Percentiles rank a stretch among this genome's conserved stretches.
phyloP scores from a whole-genome alignment of 2,888 invertebrate genomes.

The Drosophila merina region DNA sequence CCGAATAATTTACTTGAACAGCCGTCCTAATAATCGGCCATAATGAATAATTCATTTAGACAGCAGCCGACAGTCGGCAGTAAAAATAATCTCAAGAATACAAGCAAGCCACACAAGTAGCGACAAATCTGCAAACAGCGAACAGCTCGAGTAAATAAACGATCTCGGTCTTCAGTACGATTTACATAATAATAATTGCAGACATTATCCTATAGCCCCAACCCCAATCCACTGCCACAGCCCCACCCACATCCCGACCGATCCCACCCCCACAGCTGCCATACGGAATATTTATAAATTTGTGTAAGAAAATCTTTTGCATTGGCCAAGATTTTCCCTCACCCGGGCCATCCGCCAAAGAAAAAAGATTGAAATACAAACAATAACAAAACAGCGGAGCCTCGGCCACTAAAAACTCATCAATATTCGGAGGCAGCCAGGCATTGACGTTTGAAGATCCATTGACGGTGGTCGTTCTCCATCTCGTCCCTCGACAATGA shows the following conservation, averaged over 20 bases:
- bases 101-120: constrained; percentile 58
- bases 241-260: constrained; percentile 14
- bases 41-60: constrained; percentile 73
- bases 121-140: constrained; percentile 51
- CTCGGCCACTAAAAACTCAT: constrained; percentile 69
- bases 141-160: constrained; percentile 58
- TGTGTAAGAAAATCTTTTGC: constrained; percentile 51
- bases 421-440: constrained; percentile 52
- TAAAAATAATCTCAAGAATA: constrained; percentile 56
- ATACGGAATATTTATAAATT: constrained; percentile 54
- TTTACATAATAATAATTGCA: constrained; percentile 75
- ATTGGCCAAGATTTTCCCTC: constrained; percentile 45
- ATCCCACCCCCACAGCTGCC: constrained; percentile 8
- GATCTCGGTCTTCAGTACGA: constrained; percentile 54
- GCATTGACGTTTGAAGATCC: constrained; percentile 75
- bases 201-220: constrained; percentile 46
- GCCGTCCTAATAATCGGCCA: constrained; percentile 60
- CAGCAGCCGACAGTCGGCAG: constrained; percentile 54
- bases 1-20: constrained; percentile 71
- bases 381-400: constrained; percentile 45
- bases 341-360: constrained; percentile 23
- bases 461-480: constrained; percentile 47
- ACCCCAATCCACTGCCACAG: constrained; percentile 7
- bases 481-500: constrained; percentile 63
- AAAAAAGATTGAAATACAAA: constrained; percentile 59